Evolutionary conservation across 2,113 vertebrate species (phyloP).

Genomic region (Aythya baeri): DNA sequence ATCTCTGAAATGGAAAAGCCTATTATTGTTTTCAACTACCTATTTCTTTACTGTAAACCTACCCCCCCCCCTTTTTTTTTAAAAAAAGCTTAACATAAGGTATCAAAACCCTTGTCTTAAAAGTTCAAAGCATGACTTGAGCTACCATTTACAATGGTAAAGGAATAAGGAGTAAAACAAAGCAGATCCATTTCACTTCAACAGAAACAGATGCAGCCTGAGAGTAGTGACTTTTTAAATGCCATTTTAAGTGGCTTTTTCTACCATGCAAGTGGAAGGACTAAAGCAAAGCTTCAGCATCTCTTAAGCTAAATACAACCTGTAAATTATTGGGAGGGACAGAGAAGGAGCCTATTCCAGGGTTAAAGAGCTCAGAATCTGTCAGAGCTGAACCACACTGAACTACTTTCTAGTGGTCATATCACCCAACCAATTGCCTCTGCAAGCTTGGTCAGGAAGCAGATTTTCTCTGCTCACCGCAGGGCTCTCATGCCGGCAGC

Average conservation of each 20-base stretch:
- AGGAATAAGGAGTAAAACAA: neutral
- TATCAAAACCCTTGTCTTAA: neutral
- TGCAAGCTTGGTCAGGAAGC: neutral
- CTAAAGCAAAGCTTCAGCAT: neutral
- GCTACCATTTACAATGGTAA: neutral
- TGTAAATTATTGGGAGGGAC: accelerated
- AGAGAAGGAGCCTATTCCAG: neutral
- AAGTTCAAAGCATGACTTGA: neutral
- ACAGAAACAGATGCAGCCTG: neutral
- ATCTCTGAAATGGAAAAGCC: accelerated
- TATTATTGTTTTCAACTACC: neutral
- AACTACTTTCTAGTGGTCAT: accelerated
- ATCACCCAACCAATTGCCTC: too few relatives aligned
- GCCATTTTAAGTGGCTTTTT: neutral
- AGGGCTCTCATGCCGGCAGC: neutral
- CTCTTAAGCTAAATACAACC: neutral
- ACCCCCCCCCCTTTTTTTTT: too few relatives aligned
- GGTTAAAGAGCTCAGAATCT: neutral
- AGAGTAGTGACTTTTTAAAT: neutral
- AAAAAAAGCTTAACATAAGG: neutral
- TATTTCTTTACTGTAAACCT: neutral
- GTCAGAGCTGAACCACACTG: too few relatives aligned
- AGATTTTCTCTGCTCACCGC: neutral
- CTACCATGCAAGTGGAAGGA: neutral
- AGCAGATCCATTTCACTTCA: neutral